Evolutionary conservation across 2,888 invertebrate species (phyloP).

Genomic region (Dione juno): DNA sequence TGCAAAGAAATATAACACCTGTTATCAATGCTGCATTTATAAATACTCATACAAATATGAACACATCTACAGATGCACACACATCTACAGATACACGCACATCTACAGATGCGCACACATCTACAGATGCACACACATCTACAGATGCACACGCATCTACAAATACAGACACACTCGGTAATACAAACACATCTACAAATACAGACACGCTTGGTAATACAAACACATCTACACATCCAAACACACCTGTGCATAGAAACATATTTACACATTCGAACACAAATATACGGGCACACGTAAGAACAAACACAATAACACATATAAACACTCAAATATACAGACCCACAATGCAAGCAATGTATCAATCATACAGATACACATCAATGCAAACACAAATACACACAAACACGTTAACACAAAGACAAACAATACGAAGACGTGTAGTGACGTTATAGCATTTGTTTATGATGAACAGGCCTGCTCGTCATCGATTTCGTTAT

Average conservation of each 20-base stretch:
- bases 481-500: not conserved
- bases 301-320: not conserved
- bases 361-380: not conserved
- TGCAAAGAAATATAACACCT: not conserved
- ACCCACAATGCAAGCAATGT: not conserved
- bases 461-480: not conserved
- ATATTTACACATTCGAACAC: not conserved
- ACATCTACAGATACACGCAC: not conserved
- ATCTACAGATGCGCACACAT: not conserved
- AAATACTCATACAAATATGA: too few relatives aligned
- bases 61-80: not conserved
- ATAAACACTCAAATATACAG: not conserved
- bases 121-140: not conserved
- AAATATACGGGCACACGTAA: not conserved
- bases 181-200: not conserved
- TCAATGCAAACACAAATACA: conserved; percentile 6
- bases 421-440: not conserved
- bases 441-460: conserved; percentile 5
- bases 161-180: not conserved
- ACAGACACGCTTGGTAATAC: not conserved
- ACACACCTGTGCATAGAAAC: not conserved
- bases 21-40: too few relatives aligned
- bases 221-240: not conserved
- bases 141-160: not conserved
- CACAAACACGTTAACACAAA: not conserved